phyloP scores from a whole-genome alignment of 2,113 vertebrate species.

The Pimephales promelas region DNA sequence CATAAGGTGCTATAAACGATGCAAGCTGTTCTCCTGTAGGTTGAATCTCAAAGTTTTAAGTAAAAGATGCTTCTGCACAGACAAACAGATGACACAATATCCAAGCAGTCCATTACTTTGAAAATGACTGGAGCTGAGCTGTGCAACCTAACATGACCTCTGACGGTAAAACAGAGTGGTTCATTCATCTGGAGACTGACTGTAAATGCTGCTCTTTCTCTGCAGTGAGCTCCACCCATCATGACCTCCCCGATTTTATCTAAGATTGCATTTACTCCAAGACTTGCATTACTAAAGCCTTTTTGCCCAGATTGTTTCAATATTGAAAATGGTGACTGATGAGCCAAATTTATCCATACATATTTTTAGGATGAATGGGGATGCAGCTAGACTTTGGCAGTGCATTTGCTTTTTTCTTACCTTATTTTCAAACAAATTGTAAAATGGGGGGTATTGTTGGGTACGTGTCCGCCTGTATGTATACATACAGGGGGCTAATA shows the following conservation, averaged over 20 bases:
- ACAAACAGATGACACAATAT: neutral
- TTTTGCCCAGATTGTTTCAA: neutral
- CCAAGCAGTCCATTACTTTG: neutral
- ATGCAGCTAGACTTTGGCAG: neutral
- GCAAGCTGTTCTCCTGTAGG: neutral
- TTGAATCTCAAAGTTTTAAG: neutral
- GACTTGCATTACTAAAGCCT: neutral
- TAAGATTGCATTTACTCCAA: constrained; percentile 18
- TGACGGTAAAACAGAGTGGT: neutral
- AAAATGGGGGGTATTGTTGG: neutral
- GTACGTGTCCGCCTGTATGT: neutral
- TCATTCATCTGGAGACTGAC: constrained; percentile 21
- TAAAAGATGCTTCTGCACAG: neutral
- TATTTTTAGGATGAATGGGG: neutral
- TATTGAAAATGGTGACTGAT: neutral
- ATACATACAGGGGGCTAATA: neutral
- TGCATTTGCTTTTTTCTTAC: neutral
- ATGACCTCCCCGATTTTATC: constrained; percentile 1
- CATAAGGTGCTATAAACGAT: neutral
- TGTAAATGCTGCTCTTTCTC: constrained; percentile 7
- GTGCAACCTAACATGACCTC: constrained; percentile 12
- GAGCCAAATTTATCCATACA: neutral
- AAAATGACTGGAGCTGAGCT: neutral
- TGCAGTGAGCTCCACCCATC: constrained; percentile 27
- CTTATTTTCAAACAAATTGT: neutral